Conservation (phyloP, 2,113 vertebrate genomes). For the Brachyhypopomus gauderio region DNA sequence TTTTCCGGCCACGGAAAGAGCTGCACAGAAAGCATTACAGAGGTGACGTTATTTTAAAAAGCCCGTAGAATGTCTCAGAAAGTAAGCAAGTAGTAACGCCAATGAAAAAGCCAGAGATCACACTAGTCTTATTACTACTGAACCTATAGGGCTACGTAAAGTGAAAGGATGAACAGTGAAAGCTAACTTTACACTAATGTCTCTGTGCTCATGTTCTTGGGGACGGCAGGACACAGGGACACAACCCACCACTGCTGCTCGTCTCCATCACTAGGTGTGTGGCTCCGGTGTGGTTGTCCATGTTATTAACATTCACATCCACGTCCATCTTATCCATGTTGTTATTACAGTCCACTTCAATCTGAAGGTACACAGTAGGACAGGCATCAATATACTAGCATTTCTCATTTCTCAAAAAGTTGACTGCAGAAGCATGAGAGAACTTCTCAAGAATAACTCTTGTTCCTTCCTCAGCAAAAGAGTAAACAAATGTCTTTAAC, state of each 20-base stretch:
- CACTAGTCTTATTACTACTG: too few species aligned
- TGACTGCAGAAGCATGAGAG: not conserved
- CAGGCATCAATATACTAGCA: not conserved
- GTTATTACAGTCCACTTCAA: slow-evolving; percentile 24
- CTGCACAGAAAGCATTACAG: slow-evolving; percentile 25
- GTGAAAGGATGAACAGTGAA: too few species aligned
- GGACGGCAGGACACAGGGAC: not conserved
- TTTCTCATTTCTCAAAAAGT: not conserved
- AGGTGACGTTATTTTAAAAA: too few species aligned
- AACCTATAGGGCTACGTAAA: too few species aligned
- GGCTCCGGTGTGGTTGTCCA: not conserved
- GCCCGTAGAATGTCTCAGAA: too few species aligned
- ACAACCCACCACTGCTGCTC: slow-evolving; percentile 19
- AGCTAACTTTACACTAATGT: too few species aligned
- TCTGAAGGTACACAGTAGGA: slow-evolving; percentile 12
- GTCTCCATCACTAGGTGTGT: not conserved
- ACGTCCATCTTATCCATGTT: slow-evolving; percentile 14
- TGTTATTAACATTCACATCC: not conserved
- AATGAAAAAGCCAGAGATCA: too few species aligned
- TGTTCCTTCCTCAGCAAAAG: too few species aligned
- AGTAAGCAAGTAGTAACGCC: too few species aligned
- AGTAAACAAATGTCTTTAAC: too few species aligned
- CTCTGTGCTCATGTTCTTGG: not conserved
- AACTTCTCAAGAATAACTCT: too few species aligned
- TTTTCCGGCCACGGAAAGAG: not conserved